Evolutionary conservation across 2,113 vertebrate genomes (phyloP).

Genomic region (Aplodontia rufa): DNA sequence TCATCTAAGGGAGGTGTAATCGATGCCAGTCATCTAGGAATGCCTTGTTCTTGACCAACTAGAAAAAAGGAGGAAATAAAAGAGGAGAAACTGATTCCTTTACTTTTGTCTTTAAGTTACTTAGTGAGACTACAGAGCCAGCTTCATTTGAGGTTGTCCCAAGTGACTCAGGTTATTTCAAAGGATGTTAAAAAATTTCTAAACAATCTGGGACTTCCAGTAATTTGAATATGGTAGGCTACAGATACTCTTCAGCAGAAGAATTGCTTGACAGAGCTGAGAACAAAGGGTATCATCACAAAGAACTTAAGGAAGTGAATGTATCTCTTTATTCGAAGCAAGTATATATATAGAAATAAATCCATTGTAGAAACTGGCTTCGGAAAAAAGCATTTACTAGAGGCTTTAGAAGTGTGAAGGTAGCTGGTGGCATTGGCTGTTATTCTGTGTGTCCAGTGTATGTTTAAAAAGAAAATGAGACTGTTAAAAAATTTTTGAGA

Average conservation of each 20-base stretch:
- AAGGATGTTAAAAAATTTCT: neutral
- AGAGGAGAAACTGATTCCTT: neutral
- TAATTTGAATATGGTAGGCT: slow-evolving; percentile 38
- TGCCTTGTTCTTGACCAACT: neutral
- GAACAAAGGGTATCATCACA: neutral
- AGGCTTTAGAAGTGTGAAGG: neutral
- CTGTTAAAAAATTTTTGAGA: neutral
- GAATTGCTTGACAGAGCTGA: neutral
- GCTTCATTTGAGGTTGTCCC: neutral
- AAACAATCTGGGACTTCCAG: neutral
- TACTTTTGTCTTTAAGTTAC: neutral
- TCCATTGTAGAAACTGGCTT: neutral
- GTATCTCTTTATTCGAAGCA: neutral
- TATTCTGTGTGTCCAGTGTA: neutral
- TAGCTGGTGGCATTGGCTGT: neutral
- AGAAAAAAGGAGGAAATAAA: neutral
- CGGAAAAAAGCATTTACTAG: neutral
- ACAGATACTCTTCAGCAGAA: neutral
- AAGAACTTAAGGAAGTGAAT: neutral
- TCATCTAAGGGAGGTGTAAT: neutral
- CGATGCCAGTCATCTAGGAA: neutral
- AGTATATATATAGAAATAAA: neutral
- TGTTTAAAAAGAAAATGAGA: neutral
- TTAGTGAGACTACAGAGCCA: neutral
- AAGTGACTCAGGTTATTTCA: slow-evolving; percentile 33